phyloP scores from a whole-genome alignment of 2,113 vertebrate genomes.

The Taxidea taxus region DNA sequence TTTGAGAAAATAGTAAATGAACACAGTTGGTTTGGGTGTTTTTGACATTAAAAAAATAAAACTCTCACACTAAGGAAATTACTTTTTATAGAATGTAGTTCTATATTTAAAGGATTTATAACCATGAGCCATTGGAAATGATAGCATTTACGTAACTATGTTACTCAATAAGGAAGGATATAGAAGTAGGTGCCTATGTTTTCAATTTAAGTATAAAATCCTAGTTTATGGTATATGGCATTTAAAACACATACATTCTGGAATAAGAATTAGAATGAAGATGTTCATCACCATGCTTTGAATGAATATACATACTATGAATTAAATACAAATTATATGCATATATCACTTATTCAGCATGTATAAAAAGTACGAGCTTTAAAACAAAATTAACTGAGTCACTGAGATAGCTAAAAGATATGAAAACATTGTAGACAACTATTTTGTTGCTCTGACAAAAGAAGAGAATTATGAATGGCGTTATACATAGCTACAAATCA shows the following conservation, averaged over 20 bases:
- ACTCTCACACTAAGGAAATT: not conserved
- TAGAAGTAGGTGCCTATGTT: not conserved
- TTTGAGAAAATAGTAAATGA: conserved; percentile 1
- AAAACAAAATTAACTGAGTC: not conserved
- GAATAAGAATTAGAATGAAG: not conserved
- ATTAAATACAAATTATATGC: not conserved
- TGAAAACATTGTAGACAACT: not conserved
- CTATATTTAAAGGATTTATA: not conserved
- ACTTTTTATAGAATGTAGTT: not conserved
- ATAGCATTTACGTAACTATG: not conserved
- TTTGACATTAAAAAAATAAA: conserved; percentile 30
- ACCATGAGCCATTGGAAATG: not conserved
- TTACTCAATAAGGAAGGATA: not conserved
- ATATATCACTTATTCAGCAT: not conserved
- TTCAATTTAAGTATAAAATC: conserved; percentile 1
- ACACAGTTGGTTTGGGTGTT: not conserved
- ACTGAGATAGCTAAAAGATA: not conserved
- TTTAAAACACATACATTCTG: conserved; percentile 10
- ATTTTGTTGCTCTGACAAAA: not conserved
- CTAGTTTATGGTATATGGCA: not conserved
- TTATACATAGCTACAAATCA: not conserved
- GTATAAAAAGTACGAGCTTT: not conserved
- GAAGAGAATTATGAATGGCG: not conserved
- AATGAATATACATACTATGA: not conserved
- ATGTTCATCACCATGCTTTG: not conserved